Conservation (phyloP, 2,888 invertebrate genomes). For the Diachrysia chrysitis region DNA sequence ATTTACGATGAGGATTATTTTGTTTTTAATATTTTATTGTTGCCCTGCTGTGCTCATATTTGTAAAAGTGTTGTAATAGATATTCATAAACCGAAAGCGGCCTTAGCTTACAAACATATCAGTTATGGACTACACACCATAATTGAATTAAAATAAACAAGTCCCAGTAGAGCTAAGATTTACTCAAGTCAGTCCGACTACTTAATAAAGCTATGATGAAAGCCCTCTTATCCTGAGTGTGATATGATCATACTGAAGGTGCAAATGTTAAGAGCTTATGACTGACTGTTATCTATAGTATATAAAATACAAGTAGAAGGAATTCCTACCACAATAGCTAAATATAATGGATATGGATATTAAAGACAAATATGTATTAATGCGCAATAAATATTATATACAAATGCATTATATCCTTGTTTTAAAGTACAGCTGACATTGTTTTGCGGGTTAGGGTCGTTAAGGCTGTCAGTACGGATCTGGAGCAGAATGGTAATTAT, state of each 20-base stretch:
- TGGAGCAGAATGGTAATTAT: neutral
- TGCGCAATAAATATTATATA: constrained; percentile 35
- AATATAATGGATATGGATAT: constrained; percentile 12
- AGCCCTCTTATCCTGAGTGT: constrained; percentile 34
- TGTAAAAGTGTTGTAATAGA: constrained; percentile 37
- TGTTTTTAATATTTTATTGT: constrained; percentile 11
- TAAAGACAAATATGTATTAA: constrained; percentile 8
- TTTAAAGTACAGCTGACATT: constrained; percentile 33
- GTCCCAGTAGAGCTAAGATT: constrained; percentile 16
- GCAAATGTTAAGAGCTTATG: constrained; percentile 23
- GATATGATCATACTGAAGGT: constrained; percentile 39
- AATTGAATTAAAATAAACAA: constrained; percentile 35
- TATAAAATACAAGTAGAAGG: constrained; percentile 15
- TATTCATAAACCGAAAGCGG: constrained; percentile 56
- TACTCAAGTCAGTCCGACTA: constrained; percentile 29
- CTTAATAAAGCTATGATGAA: constrained; percentile 19
- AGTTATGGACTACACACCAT: constrained; percentile 39
- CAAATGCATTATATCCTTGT: constrained; percentile 40
- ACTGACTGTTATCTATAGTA: constrained; percentile 21
- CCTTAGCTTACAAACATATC: constrained; percentile 57
- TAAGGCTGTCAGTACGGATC: constrained; percentile 33
- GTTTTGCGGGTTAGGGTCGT: constrained; percentile 33
- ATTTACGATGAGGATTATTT: constrained; percentile 23
- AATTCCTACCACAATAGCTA: constrained; percentile 8
- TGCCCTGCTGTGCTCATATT: constrained; percentile 35